A percentile compares a stretch with the other conserved stretches of the same genome.
Evolutionary conservation across 2,797 vertebrate species (phyloP).

Genomic region (Bovichtus variegatus): DNA sequence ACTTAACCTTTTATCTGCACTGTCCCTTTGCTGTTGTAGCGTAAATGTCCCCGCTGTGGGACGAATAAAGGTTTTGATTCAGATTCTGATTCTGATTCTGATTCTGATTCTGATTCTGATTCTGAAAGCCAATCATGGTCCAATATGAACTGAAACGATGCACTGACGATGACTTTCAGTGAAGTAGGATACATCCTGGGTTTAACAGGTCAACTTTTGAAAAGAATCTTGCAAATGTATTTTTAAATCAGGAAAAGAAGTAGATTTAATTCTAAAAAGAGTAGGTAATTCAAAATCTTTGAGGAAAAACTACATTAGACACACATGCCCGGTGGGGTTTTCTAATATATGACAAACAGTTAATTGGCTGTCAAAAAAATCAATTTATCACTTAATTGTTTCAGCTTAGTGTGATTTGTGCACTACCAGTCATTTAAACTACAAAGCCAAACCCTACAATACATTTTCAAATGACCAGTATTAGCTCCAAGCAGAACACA

Average conservation of each 20-base stretch:
- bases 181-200: background rate
- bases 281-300: background rate
- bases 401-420: background rate
- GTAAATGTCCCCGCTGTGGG: no score
- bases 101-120: no score
- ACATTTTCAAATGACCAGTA: background rate
- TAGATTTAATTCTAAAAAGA: background rate
- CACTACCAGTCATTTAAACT: background rate
- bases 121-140: background rate
- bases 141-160: background rate
- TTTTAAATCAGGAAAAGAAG: background rate
- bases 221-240: background rate
- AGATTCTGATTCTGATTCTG: no score
- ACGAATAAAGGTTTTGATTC: no score
- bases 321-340: background rate
- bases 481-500: background rate
- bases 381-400: no score
- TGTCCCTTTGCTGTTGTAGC: no score
- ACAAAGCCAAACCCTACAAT: background rate
- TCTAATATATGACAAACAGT: background rate
- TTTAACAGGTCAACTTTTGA: background rate
- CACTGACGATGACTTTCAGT: background rate
- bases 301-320: background rate
- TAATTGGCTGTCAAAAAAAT: background rate
- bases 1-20: no score